Base-by-base conservation (phyloP, 1,140 invertebrate species). In the Caerostris darwini region DNA sequence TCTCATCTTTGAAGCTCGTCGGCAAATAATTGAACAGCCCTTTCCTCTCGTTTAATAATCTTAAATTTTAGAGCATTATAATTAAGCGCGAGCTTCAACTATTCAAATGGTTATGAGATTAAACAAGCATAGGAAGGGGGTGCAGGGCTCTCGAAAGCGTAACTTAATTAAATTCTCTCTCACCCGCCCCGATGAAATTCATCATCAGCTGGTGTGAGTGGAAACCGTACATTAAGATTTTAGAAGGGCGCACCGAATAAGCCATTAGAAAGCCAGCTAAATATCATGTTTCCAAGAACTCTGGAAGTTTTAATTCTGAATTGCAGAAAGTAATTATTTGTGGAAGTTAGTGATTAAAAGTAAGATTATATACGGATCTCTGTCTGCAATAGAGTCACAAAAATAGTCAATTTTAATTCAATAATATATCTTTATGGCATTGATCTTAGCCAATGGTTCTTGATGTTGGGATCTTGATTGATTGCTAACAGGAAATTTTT, bases 41-140 rank as follows among this genome's bases (percentile, higher is more conserved):
- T 34, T 5, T 67, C 61, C 14, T n/a, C n/a, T 67, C 61, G 7
- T 67, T 67, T 67, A 14, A 67, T 67, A 67, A 67, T 67, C 12
- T 67, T 67, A 67, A 67, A 67, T 67, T 67, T 67, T 67, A 2
- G 61, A 67, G n/a, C 61, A 67, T n/a, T 67, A 67, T 67, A 67
- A 67, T 67, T 67, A 67, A 67, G 61, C n/a, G 61, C 14, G n/a
- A 67, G 12, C 5, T 17, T 67, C 14, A 14, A 67, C 61, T 67
- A 67, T 67, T 67, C 61, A n/a, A 67, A 67, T 67, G 61, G 12
- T 67, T 67, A 67, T 67, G 61, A 67, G 12, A 14, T 67, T 12
- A 67, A 14, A 67, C 34, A 34, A 34, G 34, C 34, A 34, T 0
- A 34, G 34, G 34, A 34, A 34, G 34, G 34, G 34, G 34, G 34